phyloP scores from a whole-genome alignment of 1,140 invertebrate species.

The Agrypnia vestita region DNA sequence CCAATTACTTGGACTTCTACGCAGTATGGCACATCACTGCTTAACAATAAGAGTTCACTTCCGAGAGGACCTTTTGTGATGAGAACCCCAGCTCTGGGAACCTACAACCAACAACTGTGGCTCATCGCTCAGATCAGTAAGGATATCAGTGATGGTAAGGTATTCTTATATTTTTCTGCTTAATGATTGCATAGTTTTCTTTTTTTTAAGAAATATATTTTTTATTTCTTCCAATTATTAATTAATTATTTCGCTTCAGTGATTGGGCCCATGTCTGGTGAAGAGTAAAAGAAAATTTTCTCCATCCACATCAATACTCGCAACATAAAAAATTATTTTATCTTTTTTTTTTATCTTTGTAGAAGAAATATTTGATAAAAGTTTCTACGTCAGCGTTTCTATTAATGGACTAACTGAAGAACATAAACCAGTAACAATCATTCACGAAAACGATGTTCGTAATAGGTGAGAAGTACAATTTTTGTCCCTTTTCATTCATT shows the following conservation, averaged over 20 bases:
- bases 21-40: slow-evolving; percentile 74
- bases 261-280: too few relatives aligned
- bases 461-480: slow-evolving; percentile 76
- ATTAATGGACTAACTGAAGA: slow-evolving; percentile 86
- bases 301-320: too few relatives aligned
- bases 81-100: slow-evolving; percentile 86
- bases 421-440: slow-evolving; percentile 78
- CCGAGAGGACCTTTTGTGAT: slow-evolving; percentile 90
- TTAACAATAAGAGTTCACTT: slow-evolving; percentile 78
- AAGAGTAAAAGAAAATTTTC: too few relatives aligned
- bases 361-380: slow-evolving; percentile 92
- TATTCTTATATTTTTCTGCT: neutral
- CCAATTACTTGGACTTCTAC: slow-evolving; percentile 88
- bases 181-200: too few relatives aligned
- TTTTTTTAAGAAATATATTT: too few relatives aligned
- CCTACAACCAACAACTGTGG: slow-evolving; percentile 95
- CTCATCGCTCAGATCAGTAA: slow-evolving; percentile 89
- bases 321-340: neutral
- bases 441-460: slow-evolving; percentile 77
- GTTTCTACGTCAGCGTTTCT: slow-evolving; percentile 86
- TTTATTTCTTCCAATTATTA: too few relatives aligned
- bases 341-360: slow-evolving; percentile 63
- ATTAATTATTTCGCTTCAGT: too few relatives aligned
- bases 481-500: slow-evolving; percentile 1
- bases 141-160: slow-evolving; percentile 87